Evolutionary conservation across 2,888 invertebrate genomes (phyloP).

Genomic region (Eremobia ochroleuca): DNA sequence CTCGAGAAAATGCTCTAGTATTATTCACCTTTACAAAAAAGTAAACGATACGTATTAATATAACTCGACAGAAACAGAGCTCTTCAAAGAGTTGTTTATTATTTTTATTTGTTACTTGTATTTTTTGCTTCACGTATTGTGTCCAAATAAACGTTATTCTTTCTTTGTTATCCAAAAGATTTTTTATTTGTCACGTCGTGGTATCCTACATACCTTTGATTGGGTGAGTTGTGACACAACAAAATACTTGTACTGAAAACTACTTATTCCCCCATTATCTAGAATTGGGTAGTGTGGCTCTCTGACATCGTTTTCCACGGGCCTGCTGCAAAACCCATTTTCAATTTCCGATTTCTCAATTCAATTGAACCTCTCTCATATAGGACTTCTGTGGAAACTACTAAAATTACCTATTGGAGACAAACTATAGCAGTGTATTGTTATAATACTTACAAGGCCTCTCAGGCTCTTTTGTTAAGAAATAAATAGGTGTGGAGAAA

Average conservation of each 20-base stretch:
- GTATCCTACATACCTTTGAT: neutral
- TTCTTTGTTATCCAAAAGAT: neutral
- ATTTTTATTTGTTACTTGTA: neutral
- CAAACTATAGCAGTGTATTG: conserved; percentile 19
- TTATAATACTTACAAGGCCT: neutral
- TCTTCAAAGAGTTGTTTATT: neutral
- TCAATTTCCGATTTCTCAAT: neutral
- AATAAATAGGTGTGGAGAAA: conserved; percentile 10
- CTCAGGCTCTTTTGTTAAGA: conserved; percentile 1
- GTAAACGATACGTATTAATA: neutral
- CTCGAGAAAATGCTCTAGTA: neutral
- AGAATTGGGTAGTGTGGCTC: no score
- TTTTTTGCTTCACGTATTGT: neutral
- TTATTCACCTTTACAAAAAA: neutral
- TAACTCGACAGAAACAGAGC: neutral
- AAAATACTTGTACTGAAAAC: neutral
- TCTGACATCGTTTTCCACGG: neutral
- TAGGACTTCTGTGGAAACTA: conserved; percentile 10
- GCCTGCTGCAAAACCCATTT: neutral
- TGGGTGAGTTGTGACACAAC: neutral
- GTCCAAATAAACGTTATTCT: neutral
- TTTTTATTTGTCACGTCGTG: neutral
- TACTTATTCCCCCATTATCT: neutral
- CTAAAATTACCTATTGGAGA: neutral
- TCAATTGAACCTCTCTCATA: neutral